Evolutionary conservation across 2,113 vertebrate genomes (phyloP), one percentile per base, ranked within the genome.

Genomic region (Piaya cayana): DNA sequence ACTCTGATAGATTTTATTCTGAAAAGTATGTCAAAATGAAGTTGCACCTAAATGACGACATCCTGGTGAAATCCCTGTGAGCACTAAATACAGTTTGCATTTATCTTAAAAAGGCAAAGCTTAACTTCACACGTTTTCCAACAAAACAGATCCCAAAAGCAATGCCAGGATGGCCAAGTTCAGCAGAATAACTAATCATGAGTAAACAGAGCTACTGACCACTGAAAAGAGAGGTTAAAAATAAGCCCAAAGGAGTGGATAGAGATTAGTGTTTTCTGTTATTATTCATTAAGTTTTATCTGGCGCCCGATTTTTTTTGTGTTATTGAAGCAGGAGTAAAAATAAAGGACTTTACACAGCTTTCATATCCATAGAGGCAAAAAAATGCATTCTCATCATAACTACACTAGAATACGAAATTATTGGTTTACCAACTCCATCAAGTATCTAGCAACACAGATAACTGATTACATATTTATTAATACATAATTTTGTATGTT

Each of bases 281-380:
- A 64, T 65, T 63, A 85, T 58, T 75, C 29, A 82, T 87, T 92
- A 92, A 93, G 72, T 88, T 93, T 96, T 96, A 94, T 93, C 82
- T 86, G 77, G 80, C 62, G 78, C 47, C 12, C 21, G 21, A 19
- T 17, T 16, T 72, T 4, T 94, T 96, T 93, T 26, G 37, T 79
- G 68, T 91, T 92, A 96, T 92, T 92, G 79, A 93, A 94, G 82
- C 17, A 60, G 17, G 42, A 65, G 70, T 95, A 95, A 92, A 93
- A 97, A 95, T 95, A 96, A 90, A 83, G 67, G 93, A 92, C 89
- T 95, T 74, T 69, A 94, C 76, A 90, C 47, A 68, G 78, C 70
- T 97, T 75, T 72, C 90, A 89, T 93, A 76, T 64, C 65, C 75
- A 59, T 21, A 72, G 67, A 90, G 47, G 52, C 53, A 79, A 72